Evolutionary conservation across 2,797 vertebrate species (phyloP), one percentile per base, ranked within the genome.

Genomic region (Anableps anableps): DNA sequence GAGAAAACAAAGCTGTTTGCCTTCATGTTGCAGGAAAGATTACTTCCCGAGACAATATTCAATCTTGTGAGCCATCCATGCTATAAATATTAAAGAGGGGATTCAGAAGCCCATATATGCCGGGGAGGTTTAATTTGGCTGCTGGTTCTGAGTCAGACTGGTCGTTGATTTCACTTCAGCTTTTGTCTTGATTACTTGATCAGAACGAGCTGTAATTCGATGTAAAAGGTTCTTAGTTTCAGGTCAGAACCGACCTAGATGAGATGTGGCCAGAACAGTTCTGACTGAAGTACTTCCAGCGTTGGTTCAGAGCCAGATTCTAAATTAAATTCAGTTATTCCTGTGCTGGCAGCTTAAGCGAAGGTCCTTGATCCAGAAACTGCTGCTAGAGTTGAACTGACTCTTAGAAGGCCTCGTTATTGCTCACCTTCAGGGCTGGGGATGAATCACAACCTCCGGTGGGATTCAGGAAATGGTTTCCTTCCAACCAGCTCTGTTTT

Each of bases 1-100:
- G 50, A 51, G 64, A 60, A 84, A 80, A 55, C 34, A 6, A 71
- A 55, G 74, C 3, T 80, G 71, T 84, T 82, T 71, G 26, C 70
- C 36, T 74, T 36, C 47, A 31, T 72, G 8, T 66, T 66, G 74
- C 6, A 47, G 21, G 17, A 79, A 5, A 58, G 17, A 55, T 41
- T 55, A 60, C 36, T 75, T 43, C 53, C 38, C 23, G 16, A 68
- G 17, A 43, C 43, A 72, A 60, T 36, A 79, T 73, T 62, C 53
- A 36, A 13, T 58, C 38, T 72, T 60, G 10, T 72, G 17, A 71
- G 36, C 41, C 77, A 34, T 26, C 36, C n/a, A 14, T 23, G 55
- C 13, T 13, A 21, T 47, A 51, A 31, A 71, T 71, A 55, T 77
- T 45, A 78, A 58, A 72, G 19, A 29, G 17, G 23, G 47, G 19